A percentile compares a stretch with the other conserved stretches of the same genome.
Conservation (phyloP, 2,113 vertebrate genomes). For the Cygnus atratus region DNA sequence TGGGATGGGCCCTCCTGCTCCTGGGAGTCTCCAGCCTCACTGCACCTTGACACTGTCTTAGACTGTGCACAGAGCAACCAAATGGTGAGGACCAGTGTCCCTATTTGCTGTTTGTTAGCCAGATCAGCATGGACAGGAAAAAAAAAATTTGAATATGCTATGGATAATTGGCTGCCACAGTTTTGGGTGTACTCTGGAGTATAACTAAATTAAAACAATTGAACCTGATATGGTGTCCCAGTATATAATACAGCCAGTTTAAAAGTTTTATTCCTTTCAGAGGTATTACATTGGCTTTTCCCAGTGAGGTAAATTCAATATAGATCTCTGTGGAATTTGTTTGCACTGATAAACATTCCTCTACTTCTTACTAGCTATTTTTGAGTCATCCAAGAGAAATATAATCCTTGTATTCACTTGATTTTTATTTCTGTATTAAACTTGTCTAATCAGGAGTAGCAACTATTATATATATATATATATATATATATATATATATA, state of each 20-base stretch:
- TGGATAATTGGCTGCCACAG: neutral
- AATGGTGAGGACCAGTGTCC: neutral
- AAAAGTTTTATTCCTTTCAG: neutral
- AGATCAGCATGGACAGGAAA: neutral
- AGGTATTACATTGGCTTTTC: neutral
- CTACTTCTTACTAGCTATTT: neutral
- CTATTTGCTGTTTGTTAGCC: neutral
- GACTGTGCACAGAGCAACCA: neutral
- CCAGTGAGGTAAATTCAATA: neutral
- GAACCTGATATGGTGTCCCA: neutral
- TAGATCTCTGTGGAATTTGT: neutral
- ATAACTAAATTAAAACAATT: neutral
- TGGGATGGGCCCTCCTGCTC: fast-evolving
- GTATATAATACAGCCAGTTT: neutral
- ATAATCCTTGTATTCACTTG: neutral
- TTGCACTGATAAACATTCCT: neutral
- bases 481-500: too few relatives aligned
- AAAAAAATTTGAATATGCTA: neutral
- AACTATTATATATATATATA: neutral
- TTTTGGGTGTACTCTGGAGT: neutral
- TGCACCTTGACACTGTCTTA: neutral
- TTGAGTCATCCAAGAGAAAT: neutral
- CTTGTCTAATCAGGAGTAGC: neutral
- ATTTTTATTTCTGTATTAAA: neutral
- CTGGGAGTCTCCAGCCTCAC: fast-evolving